phyloP scores from a whole-genome alignment of 2,888 invertebrate genomes.

The Leucophenga montana region DNA sequence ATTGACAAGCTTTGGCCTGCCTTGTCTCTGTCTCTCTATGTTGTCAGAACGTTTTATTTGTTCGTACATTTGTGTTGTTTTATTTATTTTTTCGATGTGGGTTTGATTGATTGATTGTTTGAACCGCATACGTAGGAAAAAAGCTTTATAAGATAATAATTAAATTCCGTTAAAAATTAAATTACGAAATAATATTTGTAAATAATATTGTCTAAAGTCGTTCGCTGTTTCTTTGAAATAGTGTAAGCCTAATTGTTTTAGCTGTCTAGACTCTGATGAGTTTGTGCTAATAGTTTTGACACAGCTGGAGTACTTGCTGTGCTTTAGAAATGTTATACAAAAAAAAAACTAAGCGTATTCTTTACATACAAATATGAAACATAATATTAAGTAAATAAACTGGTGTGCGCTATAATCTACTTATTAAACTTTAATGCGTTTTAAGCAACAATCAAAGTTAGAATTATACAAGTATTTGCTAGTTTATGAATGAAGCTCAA shows the following conservation, averaged over 20 bases:
- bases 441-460: too few relatives aligned
- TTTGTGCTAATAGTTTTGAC: too few relatives aligned
- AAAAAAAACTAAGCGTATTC: too few relatives aligned
- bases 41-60: constrained; percentile 18
- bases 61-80: not conserved
- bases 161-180: not conserved
- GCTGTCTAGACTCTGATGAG: constrained; percentile 15
- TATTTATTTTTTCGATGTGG: constrained; percentile 13
- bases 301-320: too few relatives aligned
- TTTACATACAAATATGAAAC: too few relatives aligned
- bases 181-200: not conserved
- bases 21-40: not conserved
- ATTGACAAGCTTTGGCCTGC: constrained; percentile 47
- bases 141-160: not conserved
- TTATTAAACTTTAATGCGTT: too few relatives aligned
- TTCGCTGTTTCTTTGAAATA: not conserved
- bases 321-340: too few relatives aligned
- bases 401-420: too few relatives aligned
- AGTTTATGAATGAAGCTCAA: too few relatives aligned
- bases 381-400: too few relatives aligned
- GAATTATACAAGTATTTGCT: too few relatives aligned
- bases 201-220: not conserved
- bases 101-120: constrained; percentile 26
- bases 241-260: not conserved
- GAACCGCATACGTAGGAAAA: not conserved